Evolutionary conservation across 2,797 vertebrate genomes (phyloP).

Genomic region (Emys orbicularis): DNA sequence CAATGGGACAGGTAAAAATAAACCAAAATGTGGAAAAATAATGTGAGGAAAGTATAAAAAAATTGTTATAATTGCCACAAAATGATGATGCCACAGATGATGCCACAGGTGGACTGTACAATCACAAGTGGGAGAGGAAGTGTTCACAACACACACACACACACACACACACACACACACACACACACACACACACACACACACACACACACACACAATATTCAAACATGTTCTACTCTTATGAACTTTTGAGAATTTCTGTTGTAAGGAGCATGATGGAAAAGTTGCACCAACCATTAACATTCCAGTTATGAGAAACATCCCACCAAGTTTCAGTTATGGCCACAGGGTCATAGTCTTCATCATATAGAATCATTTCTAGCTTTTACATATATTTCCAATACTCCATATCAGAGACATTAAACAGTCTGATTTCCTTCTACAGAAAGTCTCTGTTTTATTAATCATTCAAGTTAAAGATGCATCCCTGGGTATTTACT

Average conservation of each 20-base stretch:
- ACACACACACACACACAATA: not conserved
- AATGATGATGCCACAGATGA: not conserved
- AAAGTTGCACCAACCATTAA: not conserved
- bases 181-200: not conserved
- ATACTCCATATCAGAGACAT: not conserved
- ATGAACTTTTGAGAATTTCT: not conserved
- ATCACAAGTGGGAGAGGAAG: not conserved
- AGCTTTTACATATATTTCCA: not conserved
- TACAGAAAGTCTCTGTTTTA: not conserved
- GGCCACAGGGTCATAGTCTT: not conserved
- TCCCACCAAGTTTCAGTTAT: not conserved
- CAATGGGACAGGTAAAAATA: not conserved
- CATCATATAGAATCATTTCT: not conserved
- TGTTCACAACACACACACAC: not conserved
- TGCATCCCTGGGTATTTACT: not conserved
- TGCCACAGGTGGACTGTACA: not conserved
- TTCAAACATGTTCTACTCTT: not conserved
- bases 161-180: not conserved
- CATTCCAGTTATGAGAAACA: fast-evolving
- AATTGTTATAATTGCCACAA: not conserved
- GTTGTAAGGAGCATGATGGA: not conserved
- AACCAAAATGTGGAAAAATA: not conserved
- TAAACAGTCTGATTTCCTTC: not conserved
- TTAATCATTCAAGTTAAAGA: not conserved
- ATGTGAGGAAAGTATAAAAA: not conserved